Base-by-base conservation (phyloP, 2,113 vertebrate species). In the Cyphomyrus discorhynchus region DNA sequence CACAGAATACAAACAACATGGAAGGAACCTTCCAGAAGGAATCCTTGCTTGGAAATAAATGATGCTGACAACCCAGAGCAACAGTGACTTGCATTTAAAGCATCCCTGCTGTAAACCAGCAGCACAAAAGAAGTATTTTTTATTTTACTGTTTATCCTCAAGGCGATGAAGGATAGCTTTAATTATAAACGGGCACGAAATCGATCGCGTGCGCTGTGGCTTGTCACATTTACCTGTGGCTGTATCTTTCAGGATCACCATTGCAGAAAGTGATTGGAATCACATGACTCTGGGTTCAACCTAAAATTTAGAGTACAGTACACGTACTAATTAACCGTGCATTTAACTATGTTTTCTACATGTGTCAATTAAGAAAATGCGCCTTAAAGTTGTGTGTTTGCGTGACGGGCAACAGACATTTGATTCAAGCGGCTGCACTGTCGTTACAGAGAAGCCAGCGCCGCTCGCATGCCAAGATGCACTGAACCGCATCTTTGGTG, bases 101-200 rank as follows among this genome's bases (percentile, higher is more conserved):
- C 21, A 56, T 53, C 56, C 47, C 85, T 87, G 19, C 85, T 87
- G 85, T 87, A 53, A 87, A 87, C 8, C 49, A 39, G 85, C 13
- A 5, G 85, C 50, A 53, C 85, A 87, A 87, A 21, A 87, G 24
- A 56, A 52, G 50, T 39, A 52, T 31, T 84, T 56, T 47, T 84
- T 58, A 84, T 84, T 66, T 89, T 52, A 58, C 21, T 85, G 77
- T 89, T 89, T 89, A 85, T 89, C 88, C 88, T 80, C 50, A 21
- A 47, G 88, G 88, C 88, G 7, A 89, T 62, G 42, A 47, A 89
- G 50, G 77, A 84, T 83, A 56, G 77, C 88, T 89, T 89, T 89
- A 89, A 89, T 89, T 56, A 85, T 84, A 89, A 89, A 89, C 80
- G 56, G 82, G 52, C 39, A 47, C 5, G 13, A 3, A 89, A 89